Percentiles rank a stretch among this genome's conserved stretches.
These are phyloP conservation scores for Agonum fuliginosum DNA, from an alignment of 2,888 invertebrate species.

Conservation along the genomic window DNA sequence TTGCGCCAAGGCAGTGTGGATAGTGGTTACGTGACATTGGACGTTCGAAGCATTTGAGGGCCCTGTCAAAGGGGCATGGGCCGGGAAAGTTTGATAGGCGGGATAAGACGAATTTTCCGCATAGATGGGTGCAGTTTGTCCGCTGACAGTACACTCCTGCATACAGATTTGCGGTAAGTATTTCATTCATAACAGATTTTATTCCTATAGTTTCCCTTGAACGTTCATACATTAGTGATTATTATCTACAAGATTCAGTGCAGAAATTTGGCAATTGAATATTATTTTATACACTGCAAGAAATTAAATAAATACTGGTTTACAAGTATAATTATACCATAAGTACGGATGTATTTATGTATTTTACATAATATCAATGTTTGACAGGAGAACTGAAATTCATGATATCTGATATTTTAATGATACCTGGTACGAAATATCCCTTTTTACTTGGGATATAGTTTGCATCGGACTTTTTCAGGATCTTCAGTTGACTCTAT, in stretches of 20 bases:
- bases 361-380: constrained; percentile 22
- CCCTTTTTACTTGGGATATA: constrained; percentile 30
- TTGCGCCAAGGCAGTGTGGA: constrained; percentile 40
- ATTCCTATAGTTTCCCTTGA: constrained; percentile 39
- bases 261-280: constrained; percentile 5
- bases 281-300: not conserved
- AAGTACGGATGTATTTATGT: not conserved
- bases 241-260: constrained; percentile 23
- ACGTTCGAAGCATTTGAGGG: constrained; percentile 39
- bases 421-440: constrained; percentile 55
- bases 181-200: constrained; percentile 23
- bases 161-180: constrained; percentile 4
- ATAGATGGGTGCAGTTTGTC: constrained; percentile 4
- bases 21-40: constrained; percentile 48
- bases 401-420: not conserved
- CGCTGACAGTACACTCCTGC: constrained; percentile 32
- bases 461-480: constrained; percentile 45
- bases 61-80: constrained; percentile 24
- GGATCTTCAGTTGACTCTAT: not conserved
- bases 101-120: constrained; percentile 3
- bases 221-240: constrained; percentile 27
- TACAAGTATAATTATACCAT: not conserved
- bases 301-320: not conserved
- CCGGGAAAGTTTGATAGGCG: constrained; percentile 8
- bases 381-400: constrained; percentile 24